Percentiles rank a stretch among this genome's conserved stretches.
These are phyloP conservation scores for Plagodis dolabraria DNA, from an alignment of 2,888 invertebrate genomes.

Conservation along the genomic window DNA sequence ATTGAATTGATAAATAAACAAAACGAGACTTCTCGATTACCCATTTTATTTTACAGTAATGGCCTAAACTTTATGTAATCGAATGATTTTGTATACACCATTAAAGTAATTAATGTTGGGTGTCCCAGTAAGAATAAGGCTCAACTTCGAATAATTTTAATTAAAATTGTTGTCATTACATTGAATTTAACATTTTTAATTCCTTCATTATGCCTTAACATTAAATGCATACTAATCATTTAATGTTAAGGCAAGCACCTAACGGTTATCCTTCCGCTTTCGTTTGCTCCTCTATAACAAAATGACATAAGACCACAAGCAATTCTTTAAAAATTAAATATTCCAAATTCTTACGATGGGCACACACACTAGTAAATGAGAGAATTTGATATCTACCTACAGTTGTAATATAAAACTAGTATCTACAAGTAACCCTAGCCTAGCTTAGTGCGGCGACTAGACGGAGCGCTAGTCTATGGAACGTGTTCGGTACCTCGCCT, in stretches of 20 bases:
- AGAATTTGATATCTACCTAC: slow-evolving; percentile 80
- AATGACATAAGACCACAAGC: too few species aligned
- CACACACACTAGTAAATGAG: slow-evolving; percentile 34
- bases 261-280: too few species aligned
- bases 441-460: slow-evolving; percentile 48
- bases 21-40: slow-evolving; percentile 60
- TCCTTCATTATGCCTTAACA: too few species aligned
- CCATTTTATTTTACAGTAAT: slow-evolving; percentile 65
- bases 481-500: slow-evolving; percentile 41
- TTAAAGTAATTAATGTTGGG: slow-evolving; percentile 23
- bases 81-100: slow-evolving; percentile 67
- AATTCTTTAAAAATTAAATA: neutral
- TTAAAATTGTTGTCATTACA: too few species aligned
- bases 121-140: slow-evolving; percentile 18
- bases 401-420: slow-evolving; percentile 75
- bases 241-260: too few species aligned
- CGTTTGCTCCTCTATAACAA: too few species aligned
- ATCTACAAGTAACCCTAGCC: slow-evolving; percentile 76
- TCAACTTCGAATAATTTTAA: neutral
- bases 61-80: slow-evolving; percentile 65
- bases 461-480: slow-evolving; percentile 67
- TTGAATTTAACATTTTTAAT: too few species aligned
- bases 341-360: slow-evolving; percentile 25
- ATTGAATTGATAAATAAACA: slow-evolving; percentile 42
- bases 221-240: too few species aligned